A percentile compares a stretch with the other conserved stretches of the same genome.
These are phyloP conservation scores for Callyntrura guangdongensis DNA, from an alignment of 2,888 invertebrate genomes.

Conservation along the genomic window DNA sequence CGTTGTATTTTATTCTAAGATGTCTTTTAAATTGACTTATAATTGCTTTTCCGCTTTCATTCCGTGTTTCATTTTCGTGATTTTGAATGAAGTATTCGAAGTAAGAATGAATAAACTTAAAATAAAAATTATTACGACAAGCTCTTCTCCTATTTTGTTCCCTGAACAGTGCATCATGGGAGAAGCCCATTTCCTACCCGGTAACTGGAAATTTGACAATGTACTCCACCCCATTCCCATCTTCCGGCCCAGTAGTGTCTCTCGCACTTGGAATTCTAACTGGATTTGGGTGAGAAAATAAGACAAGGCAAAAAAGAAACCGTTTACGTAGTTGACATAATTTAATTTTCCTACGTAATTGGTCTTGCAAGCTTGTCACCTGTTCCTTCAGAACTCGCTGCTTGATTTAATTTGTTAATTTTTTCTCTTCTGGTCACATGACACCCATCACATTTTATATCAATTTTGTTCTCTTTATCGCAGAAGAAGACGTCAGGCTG, in stretches of 20 bases:
- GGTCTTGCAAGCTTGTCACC: too few species aligned
- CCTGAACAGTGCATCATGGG: constrained; percentile 86
- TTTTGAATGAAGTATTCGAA: too few species aligned
- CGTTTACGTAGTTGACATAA: not conserved
- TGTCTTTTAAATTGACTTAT: too few species aligned
- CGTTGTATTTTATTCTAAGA: too few species aligned
- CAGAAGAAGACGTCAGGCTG: constrained; percentile 71
- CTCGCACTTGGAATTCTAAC: constrained; percentile 87
- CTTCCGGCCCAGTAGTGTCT: constrained; percentile 87
- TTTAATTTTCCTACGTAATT: too few species aligned
- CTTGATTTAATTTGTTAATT: constrained; percentile 2
- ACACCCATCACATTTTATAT: not conserved
- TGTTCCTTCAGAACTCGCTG: not conserved
- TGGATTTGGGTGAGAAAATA: constrained; percentile 82
- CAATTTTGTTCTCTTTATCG: not conserved
- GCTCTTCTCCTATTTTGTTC: not conserved
- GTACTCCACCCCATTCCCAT: constrained; percentile 87
- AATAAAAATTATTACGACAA: not conserved
- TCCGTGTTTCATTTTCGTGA: too few species aligned
- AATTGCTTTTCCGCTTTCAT: too few species aligned
- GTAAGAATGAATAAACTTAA: too few species aligned
- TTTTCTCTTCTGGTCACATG: not conserved
- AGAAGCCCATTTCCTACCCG: constrained; percentile 85
- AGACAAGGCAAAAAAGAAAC: not conserved
- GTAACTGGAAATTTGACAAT: constrained; percentile 89